Evolutionary conservation across 2,113 vertebrate genomes (phyloP).

Genomic region (Boulengeromyrus knoepffleri): DNA sequence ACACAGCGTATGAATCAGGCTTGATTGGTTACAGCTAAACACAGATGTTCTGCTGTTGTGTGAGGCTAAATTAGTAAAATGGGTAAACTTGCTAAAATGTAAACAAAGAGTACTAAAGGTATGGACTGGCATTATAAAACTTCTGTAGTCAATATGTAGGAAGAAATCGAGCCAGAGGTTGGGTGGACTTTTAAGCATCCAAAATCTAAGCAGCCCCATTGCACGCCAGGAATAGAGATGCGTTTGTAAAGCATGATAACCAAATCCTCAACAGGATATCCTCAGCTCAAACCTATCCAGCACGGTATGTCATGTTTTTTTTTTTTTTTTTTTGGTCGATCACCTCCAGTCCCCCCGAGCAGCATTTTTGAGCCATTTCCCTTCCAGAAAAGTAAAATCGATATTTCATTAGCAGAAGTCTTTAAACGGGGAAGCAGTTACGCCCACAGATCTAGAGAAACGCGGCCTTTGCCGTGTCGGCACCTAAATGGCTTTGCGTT

Average conservation of each 20-base stretch:
- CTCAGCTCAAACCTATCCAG: constrained; percentile 7
- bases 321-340: constrained; percentile 17
- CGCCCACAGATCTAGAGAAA: background rate
- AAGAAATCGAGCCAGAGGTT: background rate
- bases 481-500: background rate
- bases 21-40: background rate
- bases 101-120: background rate
- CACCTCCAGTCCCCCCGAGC: background rate
- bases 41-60: background rate
- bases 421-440: constrained; percentile 26
- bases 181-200: background rate
- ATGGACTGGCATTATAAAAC: background rate
- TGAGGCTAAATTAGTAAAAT: background rate
- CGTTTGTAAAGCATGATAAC: background rate
- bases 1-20: background rate
- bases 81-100: background rate
- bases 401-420: constrained; percentile 39
- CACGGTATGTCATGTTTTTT: constrained; percentile 15
- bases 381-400: constrained; percentile 34
- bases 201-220: background rate
- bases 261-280: background rate
- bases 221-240: background rate
- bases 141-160: background rate
- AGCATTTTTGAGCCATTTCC: constrained; percentile 24
- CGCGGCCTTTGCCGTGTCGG: too few relatives aligned